phyloP scores from a whole-genome alignment of 2,888 invertebrate genomes.

The Pantelozetes paolii region DNA sequence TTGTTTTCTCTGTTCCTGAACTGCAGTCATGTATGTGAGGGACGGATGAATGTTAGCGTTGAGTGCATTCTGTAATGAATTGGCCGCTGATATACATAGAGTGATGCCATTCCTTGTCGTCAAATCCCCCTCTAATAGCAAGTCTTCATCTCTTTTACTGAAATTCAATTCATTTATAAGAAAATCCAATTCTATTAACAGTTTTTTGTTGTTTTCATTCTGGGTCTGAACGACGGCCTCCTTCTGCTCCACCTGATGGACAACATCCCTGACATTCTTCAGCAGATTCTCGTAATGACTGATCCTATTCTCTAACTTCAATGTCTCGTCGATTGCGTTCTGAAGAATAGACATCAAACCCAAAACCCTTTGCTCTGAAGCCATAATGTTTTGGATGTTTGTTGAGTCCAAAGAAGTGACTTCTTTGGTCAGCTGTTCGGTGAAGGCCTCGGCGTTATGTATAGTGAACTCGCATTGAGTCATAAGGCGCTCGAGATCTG shows the following conservation, averaged over 20 bases:
- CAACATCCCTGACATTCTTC: slow-evolving; percentile 77
- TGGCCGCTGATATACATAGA: slow-evolving; percentile 63
- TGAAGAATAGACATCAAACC: slow-evolving; percentile 67
- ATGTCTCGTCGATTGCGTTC: slow-evolving; percentile 69
- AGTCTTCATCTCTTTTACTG: slow-evolving; percentile 63
- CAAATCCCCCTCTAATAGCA: slow-evolving; percentile 69
- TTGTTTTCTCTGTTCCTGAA: slow-evolving; percentile 72
- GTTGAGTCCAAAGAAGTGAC: slow-evolving; percentile 80
- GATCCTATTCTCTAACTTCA: slow-evolving; percentile 41
- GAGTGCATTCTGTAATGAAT: slow-evolving; percentile 69
- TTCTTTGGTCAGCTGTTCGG: slow-evolving; percentile 73
- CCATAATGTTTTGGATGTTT: slow-evolving; percentile 84
- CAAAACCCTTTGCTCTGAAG: slow-evolving; percentile 76
- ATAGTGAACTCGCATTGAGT: slow-evolving; percentile 80
- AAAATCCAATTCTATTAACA: slow-evolving; percentile 71
- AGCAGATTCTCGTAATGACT: slow-evolving; percentile 54
- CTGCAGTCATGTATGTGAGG: slow-evolving; percentile 62
- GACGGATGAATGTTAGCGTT: slow-evolving; percentile 55
- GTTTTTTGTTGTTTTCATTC: slow-evolving; percentile 74
- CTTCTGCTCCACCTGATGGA: slow-evolving; percentile 86
- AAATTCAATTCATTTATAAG: slow-evolving; percentile 69
- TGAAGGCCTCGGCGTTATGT: slow-evolving; percentile 69
- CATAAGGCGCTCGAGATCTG: slow-evolving; percentile 76
- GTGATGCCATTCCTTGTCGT: slow-evolving; percentile 57
- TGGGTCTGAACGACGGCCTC: slow-evolving; percentile 79